Conservation (phyloP, 2,888 invertebrate genomes). For the Hybos culiciformis region DNA sequence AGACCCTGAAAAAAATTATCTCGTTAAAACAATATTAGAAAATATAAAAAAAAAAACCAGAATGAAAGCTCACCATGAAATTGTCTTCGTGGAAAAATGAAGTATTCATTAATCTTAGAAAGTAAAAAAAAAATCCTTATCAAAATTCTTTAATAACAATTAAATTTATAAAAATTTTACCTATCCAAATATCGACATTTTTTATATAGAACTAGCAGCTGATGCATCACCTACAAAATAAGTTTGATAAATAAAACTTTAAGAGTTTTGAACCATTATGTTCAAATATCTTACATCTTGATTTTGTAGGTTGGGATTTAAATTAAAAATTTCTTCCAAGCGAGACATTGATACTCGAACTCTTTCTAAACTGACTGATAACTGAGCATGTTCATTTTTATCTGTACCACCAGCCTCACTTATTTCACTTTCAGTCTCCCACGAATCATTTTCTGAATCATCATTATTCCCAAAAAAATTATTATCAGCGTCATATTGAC, state of each 20-base stretch:
- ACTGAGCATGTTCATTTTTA: conserved; percentile 36
- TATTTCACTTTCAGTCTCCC: conserved; percentile 67
- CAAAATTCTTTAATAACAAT: no score
- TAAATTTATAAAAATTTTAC: no score
- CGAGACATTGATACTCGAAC: conserved; percentile 61
- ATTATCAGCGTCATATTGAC: conserved; percentile 63
- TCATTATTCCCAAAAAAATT: conserved; percentile 55
- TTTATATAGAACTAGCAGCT: conserved; percentile 67
- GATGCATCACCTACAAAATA: conserved; percentile 49
- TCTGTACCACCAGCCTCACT: conserved; percentile 26
- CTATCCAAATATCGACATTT: conserved; percentile 77
- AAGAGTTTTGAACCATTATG: neutral
- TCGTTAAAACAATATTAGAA: conserved; percentile 53
- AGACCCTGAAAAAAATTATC: conserved; percentile 67
- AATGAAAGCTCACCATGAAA: conserved; percentile 45
- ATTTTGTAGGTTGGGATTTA: conserved; percentile 60
- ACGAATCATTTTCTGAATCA: conserved; percentile 58
- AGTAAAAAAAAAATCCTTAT: no score
- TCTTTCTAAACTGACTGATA: conserved; percentile 64
- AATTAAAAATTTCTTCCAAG: conserved; percentile 65
- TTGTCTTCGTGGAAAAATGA: conserved; percentile 73
- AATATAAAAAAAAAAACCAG: no score
- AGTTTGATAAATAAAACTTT: conserved; percentile 1
- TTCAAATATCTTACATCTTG: conserved; percentile 43
- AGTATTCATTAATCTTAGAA: conserved; percentile 70